Conservation (phyloP, 2,888 invertebrate species). For the Apoderus coryli region DNA sequence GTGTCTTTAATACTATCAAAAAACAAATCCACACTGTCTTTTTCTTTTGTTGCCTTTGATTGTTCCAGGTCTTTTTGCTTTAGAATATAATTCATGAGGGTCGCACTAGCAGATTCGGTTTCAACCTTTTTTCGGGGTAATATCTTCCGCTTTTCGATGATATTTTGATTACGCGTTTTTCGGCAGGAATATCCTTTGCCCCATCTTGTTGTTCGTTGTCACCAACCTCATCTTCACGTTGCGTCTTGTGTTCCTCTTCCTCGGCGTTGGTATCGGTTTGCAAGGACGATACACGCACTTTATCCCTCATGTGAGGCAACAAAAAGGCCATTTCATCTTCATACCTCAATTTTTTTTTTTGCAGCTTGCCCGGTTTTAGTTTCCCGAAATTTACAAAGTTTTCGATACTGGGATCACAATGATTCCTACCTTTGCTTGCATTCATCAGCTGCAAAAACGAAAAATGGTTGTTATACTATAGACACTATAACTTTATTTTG, state of each 20-base stretch:
- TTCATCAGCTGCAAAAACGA: too few relatives aligned
- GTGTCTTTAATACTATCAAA: conserved; percentile 9
- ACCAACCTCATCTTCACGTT: conserved; percentile 5
- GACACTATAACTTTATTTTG: conserved; percentile 8
- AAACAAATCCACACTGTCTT: conserved; percentile 3
- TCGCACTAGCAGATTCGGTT: conserved; percentile 1
- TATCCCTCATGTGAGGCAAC: conserved; percentile 7
- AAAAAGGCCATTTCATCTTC: conserved; percentile 13
- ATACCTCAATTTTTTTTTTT: conserved; percentile 17
- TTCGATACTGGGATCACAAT: too few relatives aligned
- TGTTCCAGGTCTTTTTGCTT: conserved; percentile 1
- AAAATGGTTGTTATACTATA: too few relatives aligned
- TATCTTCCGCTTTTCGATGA: conserved; percentile 5
- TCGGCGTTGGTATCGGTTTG: background rate
- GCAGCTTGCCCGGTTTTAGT: conserved; percentile 6
- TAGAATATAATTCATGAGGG: conserved; percentile 3
- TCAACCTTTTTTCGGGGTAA: conserved; percentile 7
- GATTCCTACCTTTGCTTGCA: too few relatives aligned
- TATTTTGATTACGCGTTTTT: conserved; percentile 2
- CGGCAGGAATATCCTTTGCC: conserved; percentile 6
- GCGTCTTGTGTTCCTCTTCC: conserved; percentile 3
- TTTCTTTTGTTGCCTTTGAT: conserved; percentile 2
- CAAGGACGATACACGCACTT: conserved; percentile 6
- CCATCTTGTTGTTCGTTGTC: conserved; percentile 5
- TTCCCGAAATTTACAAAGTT: too few relatives aligned